Percentiles rank a stretch among this genome's conserved stretches.
Evolutionary conservation across 2,888 invertebrate species (phyloP).

Genomic region (Andrena bicolor): DNA sequence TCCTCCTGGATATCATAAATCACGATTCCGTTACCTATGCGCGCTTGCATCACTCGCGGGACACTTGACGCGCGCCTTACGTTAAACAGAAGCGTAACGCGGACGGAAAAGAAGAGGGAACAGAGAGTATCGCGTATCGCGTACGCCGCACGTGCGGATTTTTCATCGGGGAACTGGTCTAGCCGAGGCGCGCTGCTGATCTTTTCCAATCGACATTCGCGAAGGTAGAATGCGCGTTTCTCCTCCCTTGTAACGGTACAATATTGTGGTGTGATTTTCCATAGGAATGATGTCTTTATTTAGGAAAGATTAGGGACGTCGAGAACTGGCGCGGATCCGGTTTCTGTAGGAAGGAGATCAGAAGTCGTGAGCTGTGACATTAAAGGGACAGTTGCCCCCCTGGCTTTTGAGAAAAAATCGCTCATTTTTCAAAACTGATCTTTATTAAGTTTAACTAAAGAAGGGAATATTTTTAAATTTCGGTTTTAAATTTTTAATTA

Average conservation of each 20-base stretch:
- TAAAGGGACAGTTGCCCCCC: too few species aligned
- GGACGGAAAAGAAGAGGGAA: slow-evolving; percentile 21
- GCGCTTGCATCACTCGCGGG: slow-evolving; percentile 39
- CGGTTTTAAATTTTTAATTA: too few species aligned
- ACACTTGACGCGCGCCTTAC: slow-evolving; percentile 44
- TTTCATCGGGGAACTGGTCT: slow-evolving; percentile 47
- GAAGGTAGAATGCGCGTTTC: not conserved
- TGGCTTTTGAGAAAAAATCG: too few species aligned
- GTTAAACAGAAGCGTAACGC: slow-evolving; percentile 41
- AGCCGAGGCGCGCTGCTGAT: slow-evolving; percentile 15
- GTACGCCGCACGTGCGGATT: slow-evolving; percentile 46
- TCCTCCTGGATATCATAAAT: slow-evolving; percentile 22
- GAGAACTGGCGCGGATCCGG: not conserved
- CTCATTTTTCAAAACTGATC: too few species aligned
- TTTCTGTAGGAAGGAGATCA: too few species aligned
- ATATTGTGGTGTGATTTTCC: not conserved
- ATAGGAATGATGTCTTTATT: not conserved
- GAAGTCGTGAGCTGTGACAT: too few species aligned
- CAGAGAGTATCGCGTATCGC: slow-evolving; percentile 44
- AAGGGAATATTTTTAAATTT: too few species aligned
- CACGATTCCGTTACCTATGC: slow-evolving; percentile 36
- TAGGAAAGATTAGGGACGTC: too few species aligned
- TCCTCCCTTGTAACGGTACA: not conserved
- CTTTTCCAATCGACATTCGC: slow-evolving; percentile 22
- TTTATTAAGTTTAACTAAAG: too few species aligned